Conservation (phyloP, 2,888 invertebrate species). For the Aromia moschata region DNA sequence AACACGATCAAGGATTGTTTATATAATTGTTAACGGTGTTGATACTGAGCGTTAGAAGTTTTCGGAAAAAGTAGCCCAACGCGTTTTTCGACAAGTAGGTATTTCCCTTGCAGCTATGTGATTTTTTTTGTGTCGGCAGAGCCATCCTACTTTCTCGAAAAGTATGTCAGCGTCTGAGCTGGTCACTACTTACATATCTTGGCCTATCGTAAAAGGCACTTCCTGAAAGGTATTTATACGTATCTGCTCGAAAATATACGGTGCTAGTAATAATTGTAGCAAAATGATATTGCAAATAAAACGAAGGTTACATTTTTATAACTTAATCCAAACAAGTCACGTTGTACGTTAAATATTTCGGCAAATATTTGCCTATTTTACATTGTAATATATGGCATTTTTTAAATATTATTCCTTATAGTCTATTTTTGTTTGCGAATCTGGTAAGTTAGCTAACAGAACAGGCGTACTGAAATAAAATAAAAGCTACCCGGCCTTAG, state of each 20-base stretch:
- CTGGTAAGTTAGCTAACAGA: conserved; percentile 37
- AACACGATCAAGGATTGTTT: no score
- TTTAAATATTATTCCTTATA: conserved; percentile 35
- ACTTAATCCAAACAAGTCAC: conserved; percentile 10
- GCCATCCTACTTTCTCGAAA: conserved; percentile 53
- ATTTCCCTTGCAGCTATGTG: conserved; percentile 39
- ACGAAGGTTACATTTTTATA: conserved; percentile 21
- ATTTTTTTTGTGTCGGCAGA: conserved; percentile 36
- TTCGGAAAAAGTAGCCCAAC: conserved; percentile 39
- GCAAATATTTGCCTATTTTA: conserved; percentile 31
- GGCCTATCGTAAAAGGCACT: conserved; percentile 9
- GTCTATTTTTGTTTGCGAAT: conserved; percentile 47
- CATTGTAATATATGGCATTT: conserved; percentile 6
- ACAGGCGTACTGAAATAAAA: conserved; percentile 50
- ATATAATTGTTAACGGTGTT: background rate
- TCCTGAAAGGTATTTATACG: conserved; percentile 9
- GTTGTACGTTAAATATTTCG: background rate
- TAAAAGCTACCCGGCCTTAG: conserved; percentile 47
- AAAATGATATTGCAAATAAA: conserved; percentile 20
- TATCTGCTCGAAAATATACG: background rate
- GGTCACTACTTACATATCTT: conserved; percentile 1
- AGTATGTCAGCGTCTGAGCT: conserved; percentile 46
- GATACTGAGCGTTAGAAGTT: no score
- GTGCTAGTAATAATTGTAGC: background rate
- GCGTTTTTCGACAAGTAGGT: conserved; percentile 25